Base-by-base conservation (phyloP, 1,140 invertebrate genomes). In the Bombus waltoni region DNA sequence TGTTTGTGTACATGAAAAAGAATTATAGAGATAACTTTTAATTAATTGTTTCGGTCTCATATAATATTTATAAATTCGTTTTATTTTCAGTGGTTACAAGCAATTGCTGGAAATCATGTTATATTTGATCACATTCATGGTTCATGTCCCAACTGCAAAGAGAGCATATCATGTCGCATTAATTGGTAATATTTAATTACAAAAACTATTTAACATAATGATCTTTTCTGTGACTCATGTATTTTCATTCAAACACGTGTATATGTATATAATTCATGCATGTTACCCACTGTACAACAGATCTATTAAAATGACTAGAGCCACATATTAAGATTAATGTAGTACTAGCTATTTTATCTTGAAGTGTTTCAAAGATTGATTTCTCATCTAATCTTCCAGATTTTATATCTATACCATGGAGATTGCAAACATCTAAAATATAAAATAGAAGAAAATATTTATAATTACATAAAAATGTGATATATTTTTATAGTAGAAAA, bases 261-360 rank as follows among this genome's bases (percentile, higher is more conserved):
- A 90, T 87, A 79, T 94, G 72, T 35, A 25, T 47, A 87, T 88
- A 93, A 81, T 93, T 80, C 65, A 82, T 87, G 11, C 87, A 72
- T 73, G 53, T 79, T 35, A 92, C 38, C 57, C 88, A 89, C 76
- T 79, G 66, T 91, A 92, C 84, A 15, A 91, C 47, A 59, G 81
- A 88, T 44, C 85, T 65, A 75, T 94, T 95, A 65, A 95, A 95
- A 66, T 93, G 79, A 83, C 65, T n/a, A 47, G 90, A 94, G 44
- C 94, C 94, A 85, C 94, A 95, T 80, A 95, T 93, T 83, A 95
- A 89, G 65, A 95, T 87, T 83, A 95, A 91, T 28, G 93, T 92
- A 83, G 86, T 81, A 38, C 90, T 81, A 25, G 72, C 22, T 38
- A 81, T 66, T 71, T 81, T 73, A 77, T 74, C 84, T 88, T 91